Percentiles rank a stretch among this genome's conserved stretches.
Conservation (phyloP, 2,113 vertebrate genomes). For the Rhombomys opimus region DNA sequence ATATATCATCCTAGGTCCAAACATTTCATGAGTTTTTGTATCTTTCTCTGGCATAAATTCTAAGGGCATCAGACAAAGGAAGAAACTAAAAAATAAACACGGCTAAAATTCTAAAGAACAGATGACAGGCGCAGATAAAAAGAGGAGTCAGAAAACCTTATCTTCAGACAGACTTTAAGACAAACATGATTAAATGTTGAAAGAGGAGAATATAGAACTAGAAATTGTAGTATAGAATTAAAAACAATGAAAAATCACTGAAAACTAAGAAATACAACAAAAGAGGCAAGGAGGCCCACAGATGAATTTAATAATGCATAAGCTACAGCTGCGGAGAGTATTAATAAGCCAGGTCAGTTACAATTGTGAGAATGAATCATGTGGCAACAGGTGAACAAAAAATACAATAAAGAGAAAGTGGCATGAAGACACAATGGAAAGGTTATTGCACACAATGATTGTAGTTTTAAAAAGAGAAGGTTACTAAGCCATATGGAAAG, state of each 20-base stretch:
- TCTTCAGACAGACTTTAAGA: slow-evolving; percentile 33
- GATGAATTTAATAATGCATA: background rate
- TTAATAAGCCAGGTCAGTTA: background rate
- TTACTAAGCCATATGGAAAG: background rate
- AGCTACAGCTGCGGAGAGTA: background rate
- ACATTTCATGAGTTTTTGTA: slow-evolving; percentile 37
- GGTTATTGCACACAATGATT: too few species aligned
- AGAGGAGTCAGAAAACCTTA: background rate
- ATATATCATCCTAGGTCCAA: background rate
- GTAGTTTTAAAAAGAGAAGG: background rate
- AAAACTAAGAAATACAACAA: slow-evolving; percentile 27
- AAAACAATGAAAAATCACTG: background rate
- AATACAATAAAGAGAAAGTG: background rate
- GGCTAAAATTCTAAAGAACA: background rate
- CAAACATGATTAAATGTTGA: background rate
- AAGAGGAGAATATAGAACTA: slow-evolving; percentile 34
- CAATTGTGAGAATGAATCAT: background rate
- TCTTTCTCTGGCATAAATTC: background rate
- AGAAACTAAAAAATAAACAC: background rate
- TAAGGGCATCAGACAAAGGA: slow-evolving; percentile 13
- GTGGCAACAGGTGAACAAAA: background rate
- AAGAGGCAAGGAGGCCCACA: slow-evolving; percentile 28
- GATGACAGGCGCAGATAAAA: background rate
- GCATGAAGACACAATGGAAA: background rate
- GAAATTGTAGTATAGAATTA: slow-evolving; percentile 48